Evolutionary conservation across 2,113 vertebrate species (phyloP).

Genomic region (Rutilus rutilus): DNA sequence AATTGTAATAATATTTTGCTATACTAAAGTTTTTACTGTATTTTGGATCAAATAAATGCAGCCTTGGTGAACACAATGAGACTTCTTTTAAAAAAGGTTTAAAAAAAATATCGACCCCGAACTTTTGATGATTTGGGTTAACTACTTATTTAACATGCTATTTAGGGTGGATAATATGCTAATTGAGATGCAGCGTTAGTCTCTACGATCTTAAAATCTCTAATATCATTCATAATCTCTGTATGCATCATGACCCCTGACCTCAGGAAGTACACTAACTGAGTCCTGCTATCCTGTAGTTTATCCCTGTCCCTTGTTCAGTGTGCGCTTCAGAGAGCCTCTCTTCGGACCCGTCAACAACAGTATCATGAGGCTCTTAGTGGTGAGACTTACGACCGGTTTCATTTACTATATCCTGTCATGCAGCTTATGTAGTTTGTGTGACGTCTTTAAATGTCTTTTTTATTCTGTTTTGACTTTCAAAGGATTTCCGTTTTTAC

Average conservation of each 20-base stretch:
- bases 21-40: background rate
- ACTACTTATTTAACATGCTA: background rate
- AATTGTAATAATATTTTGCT: background rate
- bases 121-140: background rate
- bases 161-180: background rate
- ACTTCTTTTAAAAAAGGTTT: background rate
- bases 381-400: conserved; percentile 78
- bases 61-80: background rate
- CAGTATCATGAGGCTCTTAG: conserved; percentile 92
- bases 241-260: background rate
- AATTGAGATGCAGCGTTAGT: background rate
- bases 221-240: background rate
- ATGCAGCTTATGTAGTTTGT: background rate
- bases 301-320: conserved; percentile 87
- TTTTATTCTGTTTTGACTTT: conserved; percentile 25
- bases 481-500: conserved; percentile 98
- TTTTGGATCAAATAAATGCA: background rate
- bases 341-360: conserved; percentile 90
- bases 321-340: conserved; percentile 85
- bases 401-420: background rate
- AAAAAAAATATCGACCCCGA: background rate
- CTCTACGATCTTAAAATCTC: background rate
- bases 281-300: conserved; percentile 67
- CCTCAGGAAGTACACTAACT: background rate
- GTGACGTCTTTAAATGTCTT: background rate